Evolutionary conservation across 1,140 invertebrate species (phyloP).

Genomic region (Zaprionus nigranus): DNA sequence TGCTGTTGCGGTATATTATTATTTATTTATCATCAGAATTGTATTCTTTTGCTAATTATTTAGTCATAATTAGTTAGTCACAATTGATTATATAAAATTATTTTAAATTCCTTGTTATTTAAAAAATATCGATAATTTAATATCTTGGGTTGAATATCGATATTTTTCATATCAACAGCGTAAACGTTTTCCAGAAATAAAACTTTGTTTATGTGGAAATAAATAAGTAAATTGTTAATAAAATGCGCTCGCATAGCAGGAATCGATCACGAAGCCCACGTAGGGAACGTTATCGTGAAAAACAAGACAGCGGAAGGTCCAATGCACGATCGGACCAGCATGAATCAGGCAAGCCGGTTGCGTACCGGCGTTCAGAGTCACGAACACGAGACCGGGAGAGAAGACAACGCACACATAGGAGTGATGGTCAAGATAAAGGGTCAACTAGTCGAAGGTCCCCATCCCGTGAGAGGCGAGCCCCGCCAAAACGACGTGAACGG

Average conservation of each 20-base stretch:
- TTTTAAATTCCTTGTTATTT: not conserved
- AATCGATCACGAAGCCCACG: conserved; percentile 51
- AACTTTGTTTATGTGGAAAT: conserved; percentile 1
- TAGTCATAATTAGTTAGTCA: too few relatives aligned
- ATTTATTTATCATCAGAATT: too few relatives aligned
- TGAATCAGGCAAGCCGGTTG: conserved; percentile 10
- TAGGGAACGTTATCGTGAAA: conserved; percentile 33
- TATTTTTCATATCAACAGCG: conserved; percentile 5
- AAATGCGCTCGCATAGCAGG: conserved; percentile 63
- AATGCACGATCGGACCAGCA: conserved; percentile 29
- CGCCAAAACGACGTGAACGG: conserved; percentile 9
- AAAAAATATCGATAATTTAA: not conserved
- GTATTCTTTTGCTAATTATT: too few relatives aligned
- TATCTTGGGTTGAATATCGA: not conserved
- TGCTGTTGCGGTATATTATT: too few relatives aligned
- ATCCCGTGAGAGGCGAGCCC: conserved; percentile 7
- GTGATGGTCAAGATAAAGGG: conserved; percentile 9
- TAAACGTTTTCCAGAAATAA: conserved; percentile 32
- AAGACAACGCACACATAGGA: conserved; percentile 15
- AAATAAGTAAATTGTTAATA: conserved; percentile 9
- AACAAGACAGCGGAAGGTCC: conserved; percentile 24
- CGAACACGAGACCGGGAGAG: conserved; percentile 31
- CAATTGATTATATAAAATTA: not conserved
- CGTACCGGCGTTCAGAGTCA: conserved; percentile 30
- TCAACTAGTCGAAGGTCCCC: not conserved